A percentile compares a stretch with the other conserved stretches of the same genome.
These are phyloP conservation scores for Neofelis nebulosa DNA, from an alignment of 2,113 vertebrate genomes.

Conservation along the genomic window DNA sequence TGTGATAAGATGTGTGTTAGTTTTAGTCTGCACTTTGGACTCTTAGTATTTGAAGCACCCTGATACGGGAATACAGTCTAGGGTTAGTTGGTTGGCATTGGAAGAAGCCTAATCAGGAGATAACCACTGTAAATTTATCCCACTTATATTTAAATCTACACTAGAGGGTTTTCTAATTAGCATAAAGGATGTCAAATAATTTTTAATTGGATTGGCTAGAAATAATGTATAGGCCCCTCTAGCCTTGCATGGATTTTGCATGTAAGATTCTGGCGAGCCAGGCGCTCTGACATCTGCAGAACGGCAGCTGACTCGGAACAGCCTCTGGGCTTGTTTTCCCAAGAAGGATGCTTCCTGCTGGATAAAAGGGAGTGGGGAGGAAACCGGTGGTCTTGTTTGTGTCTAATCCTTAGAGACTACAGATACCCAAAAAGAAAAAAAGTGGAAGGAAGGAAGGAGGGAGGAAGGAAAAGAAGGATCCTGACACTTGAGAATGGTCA, in stretches of 20 bases:
- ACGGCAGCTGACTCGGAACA: neutral
- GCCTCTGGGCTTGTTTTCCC: neutral
- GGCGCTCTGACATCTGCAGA: neutral
- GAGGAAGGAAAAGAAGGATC: neutral
- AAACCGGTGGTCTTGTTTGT: neutral
- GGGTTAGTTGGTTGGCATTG: neutral
- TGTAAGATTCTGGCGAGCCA: neutral
- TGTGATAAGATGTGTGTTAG: neutral
- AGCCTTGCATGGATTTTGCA: neutral
- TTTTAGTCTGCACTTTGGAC: neutral
- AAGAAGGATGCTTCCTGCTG: neutral
- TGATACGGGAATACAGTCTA: neutral
- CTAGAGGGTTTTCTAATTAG: slow-evolving; percentile 23
- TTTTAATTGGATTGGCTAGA: slow-evolving; percentile 13
- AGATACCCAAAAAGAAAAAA: neutral
- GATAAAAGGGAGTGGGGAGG: neutral
- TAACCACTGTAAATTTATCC: neutral
- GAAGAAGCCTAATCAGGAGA: neutral
- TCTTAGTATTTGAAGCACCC: neutral
- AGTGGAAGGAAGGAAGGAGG: neutral
- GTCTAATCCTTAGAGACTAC: neutral
- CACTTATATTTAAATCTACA: neutral
- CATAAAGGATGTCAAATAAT: neutral
- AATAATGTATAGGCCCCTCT: neutral
- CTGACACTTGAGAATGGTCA: neutral